Base-by-base conservation (phyloP, 1,140 invertebrate species). In the Pseudomyrmex cubaensis region DNA sequence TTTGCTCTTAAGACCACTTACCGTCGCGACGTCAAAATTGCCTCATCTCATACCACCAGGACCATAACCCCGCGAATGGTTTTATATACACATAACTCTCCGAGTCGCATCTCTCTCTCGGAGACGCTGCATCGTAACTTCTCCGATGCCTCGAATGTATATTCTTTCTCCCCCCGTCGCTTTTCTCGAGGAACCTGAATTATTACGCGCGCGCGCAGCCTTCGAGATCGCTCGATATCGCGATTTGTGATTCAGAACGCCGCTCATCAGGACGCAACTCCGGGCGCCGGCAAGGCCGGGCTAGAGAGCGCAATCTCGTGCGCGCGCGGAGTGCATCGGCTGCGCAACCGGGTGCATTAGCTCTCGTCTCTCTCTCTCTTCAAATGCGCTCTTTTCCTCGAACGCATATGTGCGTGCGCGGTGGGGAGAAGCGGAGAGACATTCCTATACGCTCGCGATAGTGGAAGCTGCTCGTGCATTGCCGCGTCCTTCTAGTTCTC, bases 161-260 rank as follows among this genome's bases (percentile, higher is more conserved):
- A 35, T 35, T 35, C 35, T 35, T 35, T 59, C 44, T 50, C 50
- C 44, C 46, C 48, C 46, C 25, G 46, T 10, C 35, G 13, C 52
- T 59, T 20, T 20, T 9, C 35, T 25, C 52, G 76, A 25, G 9
- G 54, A 20, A 50, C 76, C 70, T 80, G 52, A 70, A 80, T 80
- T 80, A 72, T 80, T 66, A 35, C 35, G 35, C 35, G 35, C 76
- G 25, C 44, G 76, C 66, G 52, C 44, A 48, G 76, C 76, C 64
- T 70, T 69, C 76, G 56, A 80, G 76, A 80, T 70, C n/a, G 76
- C 44, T 46, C 66, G 76, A 80, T 59, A 80, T 57, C 76, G 66
- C 76, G 76, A 80, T 80, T 69, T 59, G 76, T 35, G 76, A 80
- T 80, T 80, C 76, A 72, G 66, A 80, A 15, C 20, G 8, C 13